phyloP scores from a whole-genome alignment of 1,140 invertebrate genomes.

The Drosophila parabipectinata region DNA sequence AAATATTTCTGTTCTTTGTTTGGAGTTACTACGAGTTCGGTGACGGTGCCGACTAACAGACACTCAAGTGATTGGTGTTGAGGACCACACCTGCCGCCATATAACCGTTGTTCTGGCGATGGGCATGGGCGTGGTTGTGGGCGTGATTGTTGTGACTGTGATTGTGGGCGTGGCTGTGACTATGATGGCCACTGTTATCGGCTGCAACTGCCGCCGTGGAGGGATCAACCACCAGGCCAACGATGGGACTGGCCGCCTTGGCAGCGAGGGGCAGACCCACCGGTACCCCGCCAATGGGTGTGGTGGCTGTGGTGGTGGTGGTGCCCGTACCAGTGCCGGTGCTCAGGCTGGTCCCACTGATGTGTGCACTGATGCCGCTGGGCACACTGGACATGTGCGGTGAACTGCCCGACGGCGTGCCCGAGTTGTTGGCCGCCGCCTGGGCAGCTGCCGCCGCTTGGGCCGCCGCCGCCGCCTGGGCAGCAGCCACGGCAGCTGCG shows the following conservation, averaged over 20 bases:
- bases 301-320: conserved; percentile 74
- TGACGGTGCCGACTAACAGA: conserved; percentile 61
- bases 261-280: conserved; percentile 29
- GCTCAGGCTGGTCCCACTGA: conserved; percentile 80
- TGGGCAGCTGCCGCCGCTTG: conserved; percentile 1
- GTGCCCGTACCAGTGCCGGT: conserved; percentile 68
- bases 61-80: conserved; percentile 81
- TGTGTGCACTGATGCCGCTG: conserved; percentile 79
- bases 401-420: conserved; percentile 6
- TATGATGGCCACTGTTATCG: conserved; percentile 16
- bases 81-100: conserved; percentile 81
- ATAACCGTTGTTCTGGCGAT: conserved; percentile 60
- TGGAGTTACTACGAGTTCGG: neutral
- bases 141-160: conserved; percentile 43
- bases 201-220: conserved; percentile 20
- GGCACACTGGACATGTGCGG: conserved; percentile 77
- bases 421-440: neutral
- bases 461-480: conserved; percentile 7
- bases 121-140: conserved; percentile 53
- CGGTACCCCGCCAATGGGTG: conserved; percentile 66
- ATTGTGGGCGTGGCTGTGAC: conserved; percentile 39
- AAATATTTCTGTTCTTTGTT: neutral
- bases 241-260: conserved; percentile 62
- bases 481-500: conserved; percentile 27
- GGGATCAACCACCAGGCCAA: conserved; percentile 44